Conservation (phyloP, 2,113 vertebrate species). For the Casuarius casuarius region DNA sequence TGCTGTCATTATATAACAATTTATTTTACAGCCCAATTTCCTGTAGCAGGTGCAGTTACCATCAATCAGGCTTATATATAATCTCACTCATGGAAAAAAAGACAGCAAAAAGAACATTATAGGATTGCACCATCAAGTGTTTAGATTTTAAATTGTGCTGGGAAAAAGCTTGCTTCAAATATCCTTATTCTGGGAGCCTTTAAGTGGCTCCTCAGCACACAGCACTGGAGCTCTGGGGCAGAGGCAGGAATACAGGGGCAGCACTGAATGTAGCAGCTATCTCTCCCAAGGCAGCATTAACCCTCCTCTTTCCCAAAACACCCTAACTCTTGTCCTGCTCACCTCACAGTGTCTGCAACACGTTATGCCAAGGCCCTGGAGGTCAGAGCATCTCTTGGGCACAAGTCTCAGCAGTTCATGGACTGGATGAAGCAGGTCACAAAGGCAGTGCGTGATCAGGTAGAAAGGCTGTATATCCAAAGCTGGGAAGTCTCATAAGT, state of each 20-base stretch:
- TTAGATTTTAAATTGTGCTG: not conserved
- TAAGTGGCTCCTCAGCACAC: not conserved
- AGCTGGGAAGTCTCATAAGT: not conserved
- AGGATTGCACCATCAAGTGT: not conserved
- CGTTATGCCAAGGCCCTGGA: not conserved
- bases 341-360: not conserved
- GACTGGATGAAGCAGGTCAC: not conserved
- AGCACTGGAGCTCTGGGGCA: not conserved
- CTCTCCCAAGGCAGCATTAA: not conserved
- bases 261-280: not conserved
- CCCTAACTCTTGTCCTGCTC: not conserved
- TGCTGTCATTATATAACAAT: not conserved
- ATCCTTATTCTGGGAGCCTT: not conserved
- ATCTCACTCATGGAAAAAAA: not conserved
- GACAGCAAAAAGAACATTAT: not conserved
- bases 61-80: not conserved
- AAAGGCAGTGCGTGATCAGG: accelerated
- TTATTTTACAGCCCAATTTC: not conserved
- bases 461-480: accelerated
- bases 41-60: not conserved
- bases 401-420: not conserved
- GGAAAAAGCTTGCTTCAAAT: not conserved
- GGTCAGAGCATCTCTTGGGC: accelerated
- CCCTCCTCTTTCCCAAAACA: not conserved
- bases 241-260: not conserved